These are phyloP conservation scores for Isoperla grammatica DNA, from an alignment of 2,888 invertebrate genomes.

Conservation along the genomic window DNA sequence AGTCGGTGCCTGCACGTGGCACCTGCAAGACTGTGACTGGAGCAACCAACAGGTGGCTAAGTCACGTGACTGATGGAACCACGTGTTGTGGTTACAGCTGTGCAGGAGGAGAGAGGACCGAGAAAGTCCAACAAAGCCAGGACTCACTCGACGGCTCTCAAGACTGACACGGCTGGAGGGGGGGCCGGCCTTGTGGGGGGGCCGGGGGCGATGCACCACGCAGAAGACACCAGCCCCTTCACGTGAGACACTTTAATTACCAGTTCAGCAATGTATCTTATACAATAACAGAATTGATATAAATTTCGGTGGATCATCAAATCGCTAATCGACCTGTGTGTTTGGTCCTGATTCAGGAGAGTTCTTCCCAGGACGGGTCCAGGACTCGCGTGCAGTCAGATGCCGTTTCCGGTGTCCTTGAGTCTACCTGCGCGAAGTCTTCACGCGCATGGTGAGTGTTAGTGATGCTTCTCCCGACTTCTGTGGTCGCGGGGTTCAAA, in stretches of 20 bases:
- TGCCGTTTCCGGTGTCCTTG: neutral
- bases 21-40: no score
- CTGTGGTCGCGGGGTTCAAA: no score
- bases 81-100: conserved; percentile 50
- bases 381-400: neutral
- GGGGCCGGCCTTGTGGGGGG: no score
- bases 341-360: conserved; percentile 5
- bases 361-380: conserved; percentile 1
- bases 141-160: no score
- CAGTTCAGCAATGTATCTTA: no score
- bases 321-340: neutral
- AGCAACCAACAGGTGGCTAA: no score
- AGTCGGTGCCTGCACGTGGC: no score
- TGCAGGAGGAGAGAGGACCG: conserved; percentile 80
- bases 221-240: conserved; percentile 23
- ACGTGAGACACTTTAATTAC: neutral
- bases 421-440: neutral
- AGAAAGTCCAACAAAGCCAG: conserved; percentile 43
- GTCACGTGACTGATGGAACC: no score
- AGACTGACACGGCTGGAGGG: no score
- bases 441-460: neutral
- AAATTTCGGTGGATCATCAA: neutral
- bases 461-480: neutral
- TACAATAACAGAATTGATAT: no score
- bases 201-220: conserved; percentile 16